Base-by-base conservation (phyloP, 1,140 invertebrate genomes). In the Drosophila burlai region DNA sequence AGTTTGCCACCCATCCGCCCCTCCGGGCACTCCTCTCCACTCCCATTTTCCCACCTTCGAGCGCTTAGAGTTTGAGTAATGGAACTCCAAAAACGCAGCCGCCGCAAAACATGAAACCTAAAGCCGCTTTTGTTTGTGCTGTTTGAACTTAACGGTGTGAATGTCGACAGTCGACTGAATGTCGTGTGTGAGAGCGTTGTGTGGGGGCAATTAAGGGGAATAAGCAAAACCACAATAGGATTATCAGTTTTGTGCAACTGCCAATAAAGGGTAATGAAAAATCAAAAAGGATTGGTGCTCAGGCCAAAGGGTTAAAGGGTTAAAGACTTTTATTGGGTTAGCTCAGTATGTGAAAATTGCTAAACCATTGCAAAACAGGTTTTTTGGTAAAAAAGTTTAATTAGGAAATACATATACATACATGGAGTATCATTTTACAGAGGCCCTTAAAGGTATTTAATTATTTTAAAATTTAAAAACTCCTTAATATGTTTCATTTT, bases 81-180 rank as follows among this genome's bases (percentile, higher is more conserved):
- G 84, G 85, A 73, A 83, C 81, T 87, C 90, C 84, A 90, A 89
- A 80, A 89, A 90, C 85, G 85, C 84, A 89, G 66, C 49, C 69
- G 75, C 84, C 84, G 49, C 84, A 89, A 80, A 89, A 89, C 84
- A 89, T 81, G 78, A 69, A 81, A 85, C 73, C 81, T 57, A 89
- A 90, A 90, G 85, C 85, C 78, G 78, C 75, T 90, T 89, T 79
- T 90, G 78, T 85, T 81, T 85, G 83, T 77, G 63, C 36, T 52
- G 68, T 42, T 60, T 71, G 66, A 60, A 52, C 54, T 29, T 34
- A 36, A 62, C 9, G 18, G 34, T 42, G 21, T 62, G 2, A 68
- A 16, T 38, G 26, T 50, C 45, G 47, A 40, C 47, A 43, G 52
- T 8, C 52, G 18, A 55, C 18, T 9, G 50, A 11, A n/a, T 66